A percentile compares a stretch with the other conserved stretches of the same genome.
phyloP scores from a whole-genome alignment of 2,888 invertebrate genomes.

The Steromphala cineraria region DNA sequence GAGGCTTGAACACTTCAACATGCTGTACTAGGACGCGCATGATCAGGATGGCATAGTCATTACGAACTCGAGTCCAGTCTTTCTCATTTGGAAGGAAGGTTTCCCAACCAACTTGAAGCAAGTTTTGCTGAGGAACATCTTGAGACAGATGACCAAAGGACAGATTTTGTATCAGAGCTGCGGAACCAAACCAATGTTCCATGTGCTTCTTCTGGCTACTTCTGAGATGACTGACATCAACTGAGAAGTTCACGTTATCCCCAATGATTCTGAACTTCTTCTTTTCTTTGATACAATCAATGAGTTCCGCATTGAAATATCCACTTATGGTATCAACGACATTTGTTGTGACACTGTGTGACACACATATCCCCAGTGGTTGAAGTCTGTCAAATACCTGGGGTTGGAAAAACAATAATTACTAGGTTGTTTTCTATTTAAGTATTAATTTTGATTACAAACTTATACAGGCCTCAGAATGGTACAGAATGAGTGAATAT shows the following conservation, averaged over 20 bases:
- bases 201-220: constrained; percentile 6
- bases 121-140: too few relatives aligned
- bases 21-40: background rate
- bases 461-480: too few relatives aligned
- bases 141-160: background rate
- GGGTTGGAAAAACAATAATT: background rate
- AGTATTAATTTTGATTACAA: too few relatives aligned
- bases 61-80: background rate
- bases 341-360: background rate
- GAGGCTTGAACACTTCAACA: background rate
- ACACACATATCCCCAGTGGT: background rate
- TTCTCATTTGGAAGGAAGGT: background rate
- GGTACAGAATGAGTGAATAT: too few relatives aligned
- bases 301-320: background rate
- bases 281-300: too few relatives aligned
- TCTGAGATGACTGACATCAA: constrained; percentile 6
- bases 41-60: background rate
- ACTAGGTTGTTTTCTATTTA: too few relatives aligned
- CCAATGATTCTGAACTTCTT: constrained; percentile 15
- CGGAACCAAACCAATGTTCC: constrained; percentile 30
- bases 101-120: too few relatives aligned
- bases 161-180: constrained; percentile 14
- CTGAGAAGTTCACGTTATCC: constrained; percentile 24
- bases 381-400: constrained; percentile 28
- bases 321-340: background rate